Base-by-base conservation (phyloP, 2,113 vertebrate species). In the Geothlypis trichas region DNA sequence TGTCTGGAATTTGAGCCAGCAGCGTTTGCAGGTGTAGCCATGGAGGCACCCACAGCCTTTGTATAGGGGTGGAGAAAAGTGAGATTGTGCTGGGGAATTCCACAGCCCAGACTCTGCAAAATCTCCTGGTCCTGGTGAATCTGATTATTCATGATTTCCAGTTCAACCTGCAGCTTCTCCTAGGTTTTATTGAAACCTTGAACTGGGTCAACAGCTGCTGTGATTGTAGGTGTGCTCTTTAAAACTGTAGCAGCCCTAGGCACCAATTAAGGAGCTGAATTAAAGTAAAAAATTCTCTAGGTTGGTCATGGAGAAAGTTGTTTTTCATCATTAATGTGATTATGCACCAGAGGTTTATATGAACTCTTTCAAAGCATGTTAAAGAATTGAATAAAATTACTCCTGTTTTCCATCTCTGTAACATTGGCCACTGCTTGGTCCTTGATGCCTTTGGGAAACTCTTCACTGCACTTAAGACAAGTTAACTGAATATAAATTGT, bases 41-140 rank as follows among this genome's bases (percentile, higher is more conserved):
- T 26, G 57, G 41, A 31, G 22, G 4, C 1, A 0, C 9, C 20
- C 5, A 2, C 0, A 5, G 3, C 0, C 5, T 54, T 37, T 61
- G 8, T 3, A 0, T 1, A 10, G 4, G 26, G 22, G 9, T 2
- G 15, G 16, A 8, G 5, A 7, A 35, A 37, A 8, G 7, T 13
- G 11, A 9, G 11, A 7, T 78, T 58, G 26, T 62, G 9, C 55
- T 62, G 78, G 37, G 31, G 9, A 46, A 16, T 35, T 72, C 41
- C 47, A 28, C 27, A 47, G 27, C 7, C 24, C 66, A 63, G n/a
- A 19, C 44, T 12, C 27, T 42, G 33, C 14, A 71, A 39, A 37
- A 41, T 3, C 16, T 44, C 42, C 42, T n/a, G 5, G 1, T n/a
- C 31, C 47, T 76, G 51, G 23, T 54, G n/a, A 59, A 30, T 58